These are phyloP conservation scores for Garrulus glandarius DNA, from an alignment of 2,797 vertebrate species.

Conservation along the genomic window DNA sequence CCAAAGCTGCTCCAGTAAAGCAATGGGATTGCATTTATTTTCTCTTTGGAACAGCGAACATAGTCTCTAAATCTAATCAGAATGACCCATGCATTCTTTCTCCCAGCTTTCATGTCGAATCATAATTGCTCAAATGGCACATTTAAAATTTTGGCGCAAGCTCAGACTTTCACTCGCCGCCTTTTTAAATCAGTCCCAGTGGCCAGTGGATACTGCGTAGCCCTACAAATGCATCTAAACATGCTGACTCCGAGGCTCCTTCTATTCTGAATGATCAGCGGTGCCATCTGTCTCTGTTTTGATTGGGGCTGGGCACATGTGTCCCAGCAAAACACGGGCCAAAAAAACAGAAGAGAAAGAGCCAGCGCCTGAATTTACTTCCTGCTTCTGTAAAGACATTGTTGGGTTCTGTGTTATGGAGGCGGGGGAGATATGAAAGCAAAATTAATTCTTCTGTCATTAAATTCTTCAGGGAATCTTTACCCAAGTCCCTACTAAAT, in stretches of 20 bases:
- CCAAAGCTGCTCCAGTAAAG: constrained; percentile 42
- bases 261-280: constrained; percentile 52
- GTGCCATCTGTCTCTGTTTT: constrained; percentile 71
- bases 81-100: constrained; percentile 65
- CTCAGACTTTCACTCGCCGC: constrained; percentile 24
- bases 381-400: constrained; percentile 53
- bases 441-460: constrained; percentile 65
- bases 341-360: constrained; percentile 19
- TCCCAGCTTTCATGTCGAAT: constrained; percentile 56
- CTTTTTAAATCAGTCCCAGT: constrained; percentile 64
- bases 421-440: constrained; percentile 50
- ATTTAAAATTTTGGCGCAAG: constrained; percentile 54
- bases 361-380: constrained; percentile 49
- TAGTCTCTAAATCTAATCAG: constrained; percentile 61
- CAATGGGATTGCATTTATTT: constrained; percentile 47
- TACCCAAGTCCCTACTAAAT: constrained; percentile 46
- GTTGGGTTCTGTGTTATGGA: constrained; percentile 37
- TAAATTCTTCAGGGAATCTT: constrained; percentile 59
- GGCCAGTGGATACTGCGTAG: background rate
- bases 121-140: constrained; percentile 60
- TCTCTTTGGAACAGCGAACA: constrained; percentile 56
- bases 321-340: constrained; percentile 41
- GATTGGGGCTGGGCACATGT: constrained; percentile 57
- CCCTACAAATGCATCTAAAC: constrained; percentile 62
- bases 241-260: constrained; percentile 49